These are phyloP conservation scores for Sapayoa aenigma DNA, from an alignment of 2,113 vertebrate species.

Conservation along the genomic window DNA sequence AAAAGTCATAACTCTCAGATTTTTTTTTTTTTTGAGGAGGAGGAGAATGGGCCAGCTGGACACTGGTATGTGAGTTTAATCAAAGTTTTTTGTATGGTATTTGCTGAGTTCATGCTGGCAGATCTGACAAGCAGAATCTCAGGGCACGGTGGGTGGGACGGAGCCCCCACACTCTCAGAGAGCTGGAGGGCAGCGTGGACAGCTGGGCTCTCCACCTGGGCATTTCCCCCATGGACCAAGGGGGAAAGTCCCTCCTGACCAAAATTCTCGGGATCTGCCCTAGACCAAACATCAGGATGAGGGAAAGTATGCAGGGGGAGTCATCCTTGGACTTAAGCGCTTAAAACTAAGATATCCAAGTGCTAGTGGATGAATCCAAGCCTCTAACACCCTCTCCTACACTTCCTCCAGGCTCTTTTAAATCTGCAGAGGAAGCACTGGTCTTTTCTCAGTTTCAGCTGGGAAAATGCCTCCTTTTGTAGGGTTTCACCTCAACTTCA, in stretches of 20 bases:
- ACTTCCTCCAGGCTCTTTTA: not conserved
- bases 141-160: rapidly evolving
- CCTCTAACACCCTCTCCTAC: not conserved
- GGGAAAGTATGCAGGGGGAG: not conserved
- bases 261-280: not conserved
- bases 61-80: not conserved
- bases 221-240: not conserved
- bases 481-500: not conserved
- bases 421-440: not conserved
- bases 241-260: not conserved
- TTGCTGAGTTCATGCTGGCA: not conserved
- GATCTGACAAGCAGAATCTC: not conserved
- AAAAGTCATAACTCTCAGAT: not conserved
- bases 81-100: not conserved
- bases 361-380: not conserved
- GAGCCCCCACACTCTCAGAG: not conserved
- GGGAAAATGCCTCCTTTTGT: not conserved
- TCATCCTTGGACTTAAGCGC: not conserved
- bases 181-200: rapidly evolving
- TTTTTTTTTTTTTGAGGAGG: not conserved
- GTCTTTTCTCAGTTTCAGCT: not conserved
- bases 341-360: not conserved
- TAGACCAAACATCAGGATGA: not conserved
- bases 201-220: not conserved
- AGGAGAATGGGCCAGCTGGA: not conserved